These are phyloP conservation scores for Falco berigora DNA, from an alignment of 2,797 vertebrate species.

Conservation along the genomic window DNA sequence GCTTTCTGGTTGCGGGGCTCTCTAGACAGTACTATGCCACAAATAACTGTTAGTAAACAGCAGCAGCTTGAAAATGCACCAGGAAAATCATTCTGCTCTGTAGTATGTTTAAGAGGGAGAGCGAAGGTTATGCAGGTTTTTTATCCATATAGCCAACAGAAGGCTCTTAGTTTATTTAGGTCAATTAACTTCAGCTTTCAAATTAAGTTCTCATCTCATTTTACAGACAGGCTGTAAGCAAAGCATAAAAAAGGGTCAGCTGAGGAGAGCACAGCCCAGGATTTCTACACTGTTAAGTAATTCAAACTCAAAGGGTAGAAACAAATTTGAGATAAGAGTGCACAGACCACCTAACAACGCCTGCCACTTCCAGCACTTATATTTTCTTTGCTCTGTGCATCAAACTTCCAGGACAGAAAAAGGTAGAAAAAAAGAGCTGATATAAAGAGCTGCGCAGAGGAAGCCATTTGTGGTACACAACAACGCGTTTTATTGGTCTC, in stretches of 20 bases:
- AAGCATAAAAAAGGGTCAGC: constrained; percentile 50
- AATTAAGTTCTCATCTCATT: constrained; percentile 57
- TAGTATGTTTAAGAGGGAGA: neutral
- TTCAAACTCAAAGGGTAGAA: constrained; percentile 17
- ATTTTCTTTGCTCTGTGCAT: neutral
- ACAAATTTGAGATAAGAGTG: neutral
- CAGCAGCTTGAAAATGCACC: neutral
- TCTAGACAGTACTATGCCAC: neutral
- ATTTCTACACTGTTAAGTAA: neutral
- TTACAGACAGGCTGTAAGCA: constrained; percentile 52
- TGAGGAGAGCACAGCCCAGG: constrained; percentile 10
- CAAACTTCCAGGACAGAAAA: neutral
- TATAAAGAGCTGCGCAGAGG: neutral
- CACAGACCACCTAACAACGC: neutral
- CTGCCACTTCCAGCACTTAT: neutral
- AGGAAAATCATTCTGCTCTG: neutral
- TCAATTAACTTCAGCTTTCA: constrained; percentile 62
- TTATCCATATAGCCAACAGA: constrained; percentile 7
- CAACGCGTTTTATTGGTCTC: neutral
- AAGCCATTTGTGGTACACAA: constrained; percentile 36
- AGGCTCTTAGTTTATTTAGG: constrained; percentile 56
- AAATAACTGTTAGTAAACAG: neutral
- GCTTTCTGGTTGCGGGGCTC: neutral
- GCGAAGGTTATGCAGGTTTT: neutral
- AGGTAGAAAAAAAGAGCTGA: neutral